Evolutionary conservation across 2,113 vertebrate genomes (phyloP), one percentile per base, ranked within the genome.

Genomic region (Rafetus swinhoei): DNA sequence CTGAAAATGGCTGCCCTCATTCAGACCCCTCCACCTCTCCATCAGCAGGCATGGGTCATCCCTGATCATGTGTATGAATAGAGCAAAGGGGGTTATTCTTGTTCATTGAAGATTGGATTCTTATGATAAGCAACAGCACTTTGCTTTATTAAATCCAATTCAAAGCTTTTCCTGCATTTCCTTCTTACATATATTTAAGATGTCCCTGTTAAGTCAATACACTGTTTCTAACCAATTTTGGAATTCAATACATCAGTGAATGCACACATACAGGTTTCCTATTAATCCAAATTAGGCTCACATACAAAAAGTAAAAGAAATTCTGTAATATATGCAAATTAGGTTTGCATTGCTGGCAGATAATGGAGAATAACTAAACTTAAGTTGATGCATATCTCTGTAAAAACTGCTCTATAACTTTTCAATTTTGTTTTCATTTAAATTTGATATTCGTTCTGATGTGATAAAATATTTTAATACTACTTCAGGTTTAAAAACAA

Each of bases 401-500:
- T 14, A 85, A 56, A 22, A 24, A 60, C 81, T 13, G 13, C 22
- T 54, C 85, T 94, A 55, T 76, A n/a, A 18, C 24, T 79, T 90
- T 92, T 82, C 45, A 57, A 54, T 88, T 89, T 55, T 85, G 76
- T 92, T 94, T 39, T 45, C 22, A 53, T 18, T 92, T 88, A 60
- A 1, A 74, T 88, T 89, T 74, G n/a, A 81, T 77, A 13, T 54
- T 59, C 50, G 57, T 54, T 84, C 87, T 59, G 86, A 94, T 56
- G 89, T 94, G 35, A 52, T 77, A 77, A 89, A 90, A 79, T 88
- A 90, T 52, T 85, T 74, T 69, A 95, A 29, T 35, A 69, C 22
- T 87, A 79, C 54, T 95, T 91, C 76, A 89, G 45, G 21, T 85
- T 90, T 94, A 84, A 94, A 90, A 59, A 18, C 54, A 57, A 89